Base-by-base conservation (phyloP, 2,113 vertebrate species). In the Syngnathus scovelli region DNA sequence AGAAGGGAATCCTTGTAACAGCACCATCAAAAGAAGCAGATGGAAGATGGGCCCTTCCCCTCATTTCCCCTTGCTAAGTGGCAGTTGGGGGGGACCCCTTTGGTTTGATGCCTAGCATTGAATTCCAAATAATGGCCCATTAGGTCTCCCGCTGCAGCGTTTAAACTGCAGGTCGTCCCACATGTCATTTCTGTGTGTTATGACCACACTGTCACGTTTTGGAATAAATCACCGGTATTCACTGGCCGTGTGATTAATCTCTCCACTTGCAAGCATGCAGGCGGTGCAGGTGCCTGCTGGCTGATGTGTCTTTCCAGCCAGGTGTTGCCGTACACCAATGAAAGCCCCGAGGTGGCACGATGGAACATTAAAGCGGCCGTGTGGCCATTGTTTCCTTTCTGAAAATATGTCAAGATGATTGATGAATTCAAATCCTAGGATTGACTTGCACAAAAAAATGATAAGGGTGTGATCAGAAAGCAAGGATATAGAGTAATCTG, bases 371-470 rank as follows among this genome's bases (percentile, higher is more conserved):
- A 68, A 71, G 68, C 27, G 33, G 69, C 77, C 71, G 74, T 27
- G 6, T 23, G 77, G 71, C 71, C 66, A 83, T 83, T 83, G 82
- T 80, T 83, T 54, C 3, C 10, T 64, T 80, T 23, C 9, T 58
- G 64, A 87, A 86, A 85, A 86, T 83, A 82, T 86, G 85, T 82
- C 87, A 81, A 37, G 46, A 78, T 87, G 88, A 88, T 76, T 54
- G 81, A 90, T 84, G 79, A 64, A 69, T 62, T 73, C 41, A 48
- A 38, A 16, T 9, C 33, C 46, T 52, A 68, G 75, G 69, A 71
- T 55, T 64, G 59, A 59, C 52, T 77, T 69, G 77, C 74, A 80
- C 56, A 73, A 65, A 41, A 46, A 67, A 66, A 49, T 27, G 46
- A 66, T 72, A 63, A 43, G 43, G 39, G 52, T 81, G 64, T 76